Conservation (phyloP, 2,888 invertebrate genomes). For the Molorchus minor region DNA sequence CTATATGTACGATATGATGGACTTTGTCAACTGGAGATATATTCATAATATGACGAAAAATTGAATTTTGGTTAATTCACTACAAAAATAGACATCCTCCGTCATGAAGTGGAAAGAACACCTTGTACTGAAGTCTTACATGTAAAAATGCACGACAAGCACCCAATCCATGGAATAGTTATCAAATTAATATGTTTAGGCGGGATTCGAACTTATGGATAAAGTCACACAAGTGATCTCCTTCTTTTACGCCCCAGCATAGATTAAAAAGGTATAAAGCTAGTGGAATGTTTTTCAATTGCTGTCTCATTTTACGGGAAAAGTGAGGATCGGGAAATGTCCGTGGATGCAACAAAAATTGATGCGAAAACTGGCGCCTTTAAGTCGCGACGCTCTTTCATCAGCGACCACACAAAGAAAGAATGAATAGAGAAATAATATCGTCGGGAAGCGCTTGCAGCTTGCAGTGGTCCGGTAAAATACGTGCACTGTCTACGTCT, state of each 20-base stretch:
- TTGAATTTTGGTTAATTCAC: too few relatives aligned
- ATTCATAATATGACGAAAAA: too few relatives aligned
- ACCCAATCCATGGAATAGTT: too few relatives aligned
- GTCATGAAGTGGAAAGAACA: too few relatives aligned
- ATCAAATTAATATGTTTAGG: too few relatives aligned
- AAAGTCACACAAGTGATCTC: too few relatives aligned
- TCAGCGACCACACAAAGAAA: not conserved
- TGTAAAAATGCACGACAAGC: too few relatives aligned
- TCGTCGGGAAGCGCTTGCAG: not conserved
- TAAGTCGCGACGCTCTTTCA: conserved; percentile 45
- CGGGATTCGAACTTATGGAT: too few relatives aligned
- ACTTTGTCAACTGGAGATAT: too few relatives aligned
- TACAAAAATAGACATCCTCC: too few relatives aligned
- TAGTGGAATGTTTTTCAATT: not conserved
- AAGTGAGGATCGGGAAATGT: conserved; percentile 29
- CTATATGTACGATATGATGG: too few relatives aligned
- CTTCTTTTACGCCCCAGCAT: not conserved
- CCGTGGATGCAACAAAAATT: conserved; percentile 40
- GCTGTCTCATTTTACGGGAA: conserved; percentile 22
- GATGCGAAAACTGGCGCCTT: conserved; percentile 46
- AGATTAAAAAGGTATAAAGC: conserved; percentile 7
- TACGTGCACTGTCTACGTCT: not conserved
- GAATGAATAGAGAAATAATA: conserved; percentile 19
- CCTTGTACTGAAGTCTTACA: too few relatives aligned
- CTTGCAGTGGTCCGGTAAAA: conserved; percentile 10